A percentile compares a stretch with the other conserved stretches of the same genome.
Conservation (phyloP, 1,140 invertebrate species). For the Nephila pilipes region DNA sequence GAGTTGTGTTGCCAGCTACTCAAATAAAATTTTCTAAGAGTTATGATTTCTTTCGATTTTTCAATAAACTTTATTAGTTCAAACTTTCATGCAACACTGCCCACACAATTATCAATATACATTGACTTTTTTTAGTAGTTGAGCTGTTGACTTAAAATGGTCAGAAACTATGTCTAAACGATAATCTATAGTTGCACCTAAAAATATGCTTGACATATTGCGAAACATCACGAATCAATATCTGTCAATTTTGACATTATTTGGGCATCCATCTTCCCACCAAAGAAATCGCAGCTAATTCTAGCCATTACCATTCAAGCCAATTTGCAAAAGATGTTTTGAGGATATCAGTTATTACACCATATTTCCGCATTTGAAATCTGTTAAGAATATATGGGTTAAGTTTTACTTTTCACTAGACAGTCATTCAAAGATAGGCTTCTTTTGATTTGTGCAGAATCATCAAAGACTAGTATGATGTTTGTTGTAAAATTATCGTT, state of each 20-base stretch:
- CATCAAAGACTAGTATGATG: constrained; percentile 78
- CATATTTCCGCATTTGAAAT: constrained; percentile 17
- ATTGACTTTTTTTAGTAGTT: not conserved
- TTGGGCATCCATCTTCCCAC: constrained; percentile 26
- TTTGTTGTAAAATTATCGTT: constrained; percentile 75
- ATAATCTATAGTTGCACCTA: not conserved
- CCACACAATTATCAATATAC: constrained; percentile 42
- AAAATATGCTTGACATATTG: constrained; percentile 26
- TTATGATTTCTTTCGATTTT: too few relatives aligned
- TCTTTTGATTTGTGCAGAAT: constrained; percentile 75
- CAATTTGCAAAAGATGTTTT: constrained; percentile 48
- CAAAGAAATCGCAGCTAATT: constrained; percentile 24
- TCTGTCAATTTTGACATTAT: not conserved
- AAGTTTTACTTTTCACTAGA: constrained; percentile 49
- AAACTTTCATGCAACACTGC: not conserved
- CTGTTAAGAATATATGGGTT: not conserved
- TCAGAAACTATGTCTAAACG: not conserved
- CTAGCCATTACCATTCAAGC: not conserved
- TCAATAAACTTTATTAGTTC: too few relatives aligned
- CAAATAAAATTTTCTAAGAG: not conserved
- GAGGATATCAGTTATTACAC: constrained; percentile 30
- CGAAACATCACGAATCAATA: constrained; percentile 7
- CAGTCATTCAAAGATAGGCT: constrained; percentile 77
- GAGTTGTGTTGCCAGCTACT: constrained; percentile 19
- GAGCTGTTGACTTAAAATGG: not conserved